These are phyloP conservation scores for Eupithecia dodoneata DNA, from an alignment of 2,888 invertebrate species.

Conservation along the genomic window DNA sequence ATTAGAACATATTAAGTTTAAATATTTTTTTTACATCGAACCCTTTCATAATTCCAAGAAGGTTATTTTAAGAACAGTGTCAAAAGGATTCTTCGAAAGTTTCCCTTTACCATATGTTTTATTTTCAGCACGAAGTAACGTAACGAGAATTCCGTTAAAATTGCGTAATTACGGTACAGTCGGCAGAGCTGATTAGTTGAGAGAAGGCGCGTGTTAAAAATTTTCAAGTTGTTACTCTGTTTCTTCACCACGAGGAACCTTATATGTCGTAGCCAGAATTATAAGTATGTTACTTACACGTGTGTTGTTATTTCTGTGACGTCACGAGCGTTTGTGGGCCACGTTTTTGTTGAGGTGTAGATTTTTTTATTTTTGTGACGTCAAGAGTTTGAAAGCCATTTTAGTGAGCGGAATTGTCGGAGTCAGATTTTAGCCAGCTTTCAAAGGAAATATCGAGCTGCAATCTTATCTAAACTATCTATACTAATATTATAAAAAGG, in stretches of 20 bases:
- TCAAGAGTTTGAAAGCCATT: too few species aligned
- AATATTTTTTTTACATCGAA: background rate
- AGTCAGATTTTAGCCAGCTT: too few species aligned
- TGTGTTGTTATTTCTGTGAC: background rate
- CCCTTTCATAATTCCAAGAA: background rate
- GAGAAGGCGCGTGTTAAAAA: slow-evolving; percentile 3
- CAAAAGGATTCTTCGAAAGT: background rate
- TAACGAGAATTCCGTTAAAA: slow-evolving; percentile 10
- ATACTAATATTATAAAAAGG: too few species aligned
- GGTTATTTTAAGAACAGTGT: background rate
- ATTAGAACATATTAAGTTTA: too few species aligned
- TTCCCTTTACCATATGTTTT: background rate
- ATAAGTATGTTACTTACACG: background rate
- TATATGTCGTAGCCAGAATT: background rate
- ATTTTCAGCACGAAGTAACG: slow-evolving; percentile 10
- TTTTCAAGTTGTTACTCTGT: background rate
- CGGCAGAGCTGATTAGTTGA: slow-evolving; percentile 8
- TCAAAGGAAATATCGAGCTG: too few species aligned
- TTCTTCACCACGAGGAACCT: background rate
- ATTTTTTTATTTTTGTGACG: too few species aligned
- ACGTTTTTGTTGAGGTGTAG: too few species aligned
- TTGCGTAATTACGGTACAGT: slow-evolving; percentile 15
- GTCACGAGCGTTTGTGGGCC: background rate
- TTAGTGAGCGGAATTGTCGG: too few species aligned
- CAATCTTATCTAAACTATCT: too few species aligned